A percentile compares a stretch with the other conserved stretches of the same genome.
Evolutionary conservation across 2,888 invertebrate genomes (phyloP).

Genomic region (Balanococcus diminutus): DNA sequence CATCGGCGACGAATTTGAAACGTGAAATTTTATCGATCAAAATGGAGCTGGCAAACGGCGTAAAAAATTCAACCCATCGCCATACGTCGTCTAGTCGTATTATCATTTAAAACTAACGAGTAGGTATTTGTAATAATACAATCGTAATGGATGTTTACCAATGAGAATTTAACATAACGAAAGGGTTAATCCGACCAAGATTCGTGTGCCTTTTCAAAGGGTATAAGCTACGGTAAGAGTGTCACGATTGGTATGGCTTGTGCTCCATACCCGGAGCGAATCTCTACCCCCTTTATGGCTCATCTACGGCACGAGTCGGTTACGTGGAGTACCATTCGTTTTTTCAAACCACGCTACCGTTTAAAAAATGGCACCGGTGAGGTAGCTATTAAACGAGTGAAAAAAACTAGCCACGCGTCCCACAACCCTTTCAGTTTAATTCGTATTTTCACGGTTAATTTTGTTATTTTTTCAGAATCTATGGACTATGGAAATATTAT

Average conservation of each 20-base stretch:
- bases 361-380: constrained; percentile 29
- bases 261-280: constrained; percentile 24
- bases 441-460: constrained; percentile 31
- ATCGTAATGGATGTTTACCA: constrained; percentile 7
- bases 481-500: not conserved
- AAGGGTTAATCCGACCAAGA: constrained; percentile 21
- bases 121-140: not conserved
- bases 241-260: constrained; percentile 15
- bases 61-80: not conserved
- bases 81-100: not conserved
- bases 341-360: constrained; percentile 1
- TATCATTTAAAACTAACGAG: not conserved
- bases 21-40: not conserved
- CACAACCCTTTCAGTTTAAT: not conserved
- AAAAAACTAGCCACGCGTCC: constrained; percentile 9
- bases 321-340: constrained; percentile 1
- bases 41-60: not conserved
- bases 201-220: not conserved
- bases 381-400: not conserved
- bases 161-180: constrained; percentile 11
- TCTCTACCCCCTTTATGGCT: constrained; percentile 32
- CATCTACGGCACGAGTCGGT: constrained; percentile 24
- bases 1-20: not conserved
- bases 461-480: not conserved
- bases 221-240: not conserved